phyloP scores from a whole-genome alignment of 2,113 vertebrate species.

The Apistogramma diplotaenia region DNA sequence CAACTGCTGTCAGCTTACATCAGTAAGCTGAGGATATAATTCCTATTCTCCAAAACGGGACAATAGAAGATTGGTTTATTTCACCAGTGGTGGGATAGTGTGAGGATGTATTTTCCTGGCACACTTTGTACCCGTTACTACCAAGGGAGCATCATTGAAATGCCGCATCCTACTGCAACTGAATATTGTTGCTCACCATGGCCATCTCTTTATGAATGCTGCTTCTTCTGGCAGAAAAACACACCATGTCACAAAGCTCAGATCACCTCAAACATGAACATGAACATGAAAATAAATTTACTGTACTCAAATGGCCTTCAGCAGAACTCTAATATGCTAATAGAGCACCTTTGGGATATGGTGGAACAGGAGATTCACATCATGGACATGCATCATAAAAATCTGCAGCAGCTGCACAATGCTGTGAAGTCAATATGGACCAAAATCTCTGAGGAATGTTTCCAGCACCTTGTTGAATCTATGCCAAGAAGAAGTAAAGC shows the following conservation, averaged over 20 bases:
- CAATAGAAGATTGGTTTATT: too few species aligned
- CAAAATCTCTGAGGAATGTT: too few species aligned
- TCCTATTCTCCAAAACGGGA: too few species aligned
- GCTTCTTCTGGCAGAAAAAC: background rate
- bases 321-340: background rate
- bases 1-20: background rate
- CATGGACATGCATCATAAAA: background rate
- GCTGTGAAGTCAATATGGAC: too few species aligned
- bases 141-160: background rate
- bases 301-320: background rate
- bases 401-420: background rate
- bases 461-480: background rate
- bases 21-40: too few species aligned
- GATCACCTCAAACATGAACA: too few species aligned
- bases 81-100: background rate
- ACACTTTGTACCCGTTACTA: background rate
- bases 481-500: background rate
- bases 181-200: background rate
- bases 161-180: background rate
- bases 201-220: background rate
- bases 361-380: background rate
- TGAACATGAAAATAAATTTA: background rate
- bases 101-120: background rate
- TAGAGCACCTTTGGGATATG: background rate
- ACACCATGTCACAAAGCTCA: background rate